These are phyloP conservation scores for Phaethornis superciliosus DNA, from an alignment of 2,113 vertebrate species.

Conservation along the genomic window DNA sequence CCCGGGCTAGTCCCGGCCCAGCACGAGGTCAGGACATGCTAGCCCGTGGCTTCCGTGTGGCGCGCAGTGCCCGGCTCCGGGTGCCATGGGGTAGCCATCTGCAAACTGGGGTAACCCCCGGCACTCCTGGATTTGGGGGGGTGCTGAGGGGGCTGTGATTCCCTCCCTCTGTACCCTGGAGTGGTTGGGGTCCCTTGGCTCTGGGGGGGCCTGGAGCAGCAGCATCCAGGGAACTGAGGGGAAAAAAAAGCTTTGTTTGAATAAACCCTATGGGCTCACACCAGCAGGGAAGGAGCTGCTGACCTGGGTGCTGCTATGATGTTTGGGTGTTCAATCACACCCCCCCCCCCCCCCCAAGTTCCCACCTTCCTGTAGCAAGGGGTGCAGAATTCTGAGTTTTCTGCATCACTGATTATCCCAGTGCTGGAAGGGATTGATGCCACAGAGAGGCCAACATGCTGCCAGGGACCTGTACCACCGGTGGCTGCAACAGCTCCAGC, in stretches of 20 bases:
- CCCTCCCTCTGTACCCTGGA: neutral
- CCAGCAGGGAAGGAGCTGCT: rapidly evolving
- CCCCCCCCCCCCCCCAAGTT: rapidly evolving
- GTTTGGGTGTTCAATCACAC: rapidly evolving
- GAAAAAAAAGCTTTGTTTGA: neutral
- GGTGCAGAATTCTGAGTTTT: neutral
- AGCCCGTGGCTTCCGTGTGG: neutral
- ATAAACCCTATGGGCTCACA: rapidly evolving
- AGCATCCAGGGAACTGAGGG: rapidly evolving
- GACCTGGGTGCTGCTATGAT: rapidly evolving
- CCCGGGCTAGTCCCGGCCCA: neutral
- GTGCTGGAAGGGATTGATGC: neutral
- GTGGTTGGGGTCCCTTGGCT: too few species aligned
- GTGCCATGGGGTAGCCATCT: neutral
- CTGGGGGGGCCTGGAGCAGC: rapidly evolving
- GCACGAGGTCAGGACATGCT: neutral
- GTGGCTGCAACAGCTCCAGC: neutral
- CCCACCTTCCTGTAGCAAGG: rapidly evolving
- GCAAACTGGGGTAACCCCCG: neutral
- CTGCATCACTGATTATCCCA: rapidly evolving
- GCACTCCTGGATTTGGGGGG: too few species aligned
- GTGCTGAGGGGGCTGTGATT: neutral
- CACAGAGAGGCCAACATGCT: rapidly evolving
- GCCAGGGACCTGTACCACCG: rapidly evolving
- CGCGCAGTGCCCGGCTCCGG: neutral